A percentile compares a stretch with the other conserved stretches of the same genome.
These are phyloP conservation scores for Subacronicta megacephala DNA, from an alignment of 2,888 invertebrate genomes.

Conservation along the genomic window DNA sequence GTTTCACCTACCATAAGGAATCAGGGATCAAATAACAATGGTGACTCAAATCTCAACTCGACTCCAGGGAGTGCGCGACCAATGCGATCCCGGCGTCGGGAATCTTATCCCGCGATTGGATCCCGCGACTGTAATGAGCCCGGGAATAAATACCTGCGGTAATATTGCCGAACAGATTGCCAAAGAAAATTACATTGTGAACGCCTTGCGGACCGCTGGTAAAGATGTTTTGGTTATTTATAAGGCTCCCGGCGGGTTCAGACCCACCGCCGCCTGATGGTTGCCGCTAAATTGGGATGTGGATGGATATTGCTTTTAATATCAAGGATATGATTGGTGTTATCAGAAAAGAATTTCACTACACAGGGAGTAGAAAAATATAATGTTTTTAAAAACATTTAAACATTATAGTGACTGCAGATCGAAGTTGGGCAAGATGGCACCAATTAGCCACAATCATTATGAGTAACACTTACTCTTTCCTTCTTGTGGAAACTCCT, in stretches of 20 bases:
- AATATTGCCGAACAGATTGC: slow-evolving; percentile 76
- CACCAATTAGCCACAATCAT: no score
- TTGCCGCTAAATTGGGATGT: slow-evolving; percentile 20
- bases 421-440: no score
- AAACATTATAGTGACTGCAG: no score
- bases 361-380: no score
- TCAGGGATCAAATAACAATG: slow-evolving; percentile 57
- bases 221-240: slow-evolving; percentile 70
- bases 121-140: slow-evolving; percentile 76
- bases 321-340: slow-evolving; percentile 19
- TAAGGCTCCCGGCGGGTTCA: slow-evolving; percentile 37
- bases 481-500: no score
- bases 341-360: slow-evolving; percentile 11
- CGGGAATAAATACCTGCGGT: slow-evolving; percentile 79
- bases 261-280: slow-evolving; percentile 33
- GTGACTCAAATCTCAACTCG: slow-evolving; percentile 67
- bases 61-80: slow-evolving; percentile 76
- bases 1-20: slow-evolving; percentile 18
- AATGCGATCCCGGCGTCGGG: slow-evolving; percentile 71
- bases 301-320: slow-evolving; percentile 33
- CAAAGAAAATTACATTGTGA: slow-evolving; percentile 71
- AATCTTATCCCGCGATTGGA: slow-evolving; percentile 73
- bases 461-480: no score
- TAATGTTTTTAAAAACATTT: no score
- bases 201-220: slow-evolving; percentile 58